phyloP scores from a whole-genome alignment of 2,113 vertebrate species.

The Ascaphus truei region DNA sequence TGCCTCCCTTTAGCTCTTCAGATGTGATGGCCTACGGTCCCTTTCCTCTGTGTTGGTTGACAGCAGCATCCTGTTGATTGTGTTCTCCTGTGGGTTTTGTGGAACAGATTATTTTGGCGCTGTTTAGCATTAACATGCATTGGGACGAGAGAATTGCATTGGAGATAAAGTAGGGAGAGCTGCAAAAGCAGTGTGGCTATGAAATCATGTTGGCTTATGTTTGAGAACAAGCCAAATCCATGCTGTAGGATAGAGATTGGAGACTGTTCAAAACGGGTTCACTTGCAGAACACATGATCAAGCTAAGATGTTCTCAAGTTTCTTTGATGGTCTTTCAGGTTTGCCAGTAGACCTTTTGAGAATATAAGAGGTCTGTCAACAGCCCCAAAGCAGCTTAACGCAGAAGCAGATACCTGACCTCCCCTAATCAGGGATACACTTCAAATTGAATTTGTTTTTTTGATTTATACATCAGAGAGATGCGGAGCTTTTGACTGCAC shows the following conservation, averaged over 20 bases:
- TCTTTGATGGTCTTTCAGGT: slow-evolving; percentile 3
- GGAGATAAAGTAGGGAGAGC: no score
- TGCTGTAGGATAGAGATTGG: background rate
- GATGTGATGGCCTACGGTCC: no score
- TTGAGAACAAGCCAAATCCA: background rate
- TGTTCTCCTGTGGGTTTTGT: no score
- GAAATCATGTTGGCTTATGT: background rate
- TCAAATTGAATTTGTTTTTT: slow-evolving; percentile 6
- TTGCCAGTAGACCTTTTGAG: background rate
- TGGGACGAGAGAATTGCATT: no score
- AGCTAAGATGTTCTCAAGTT: background rate
- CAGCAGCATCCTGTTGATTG: no score
- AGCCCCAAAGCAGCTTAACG: background rate
- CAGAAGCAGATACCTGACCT: background rate
- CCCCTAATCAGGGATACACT: slow-evolving; percentile 14
- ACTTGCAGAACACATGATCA: background rate
- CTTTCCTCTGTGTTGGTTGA: no score
- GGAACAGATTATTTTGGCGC: no score
- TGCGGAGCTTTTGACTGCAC: background rate
- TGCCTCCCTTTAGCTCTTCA: no score
- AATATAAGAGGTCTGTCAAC: background rate
- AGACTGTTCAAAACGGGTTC: background rate
- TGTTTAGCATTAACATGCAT: no score
- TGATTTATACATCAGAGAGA: slow-evolving; percentile 7
- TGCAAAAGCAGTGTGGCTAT: no score